Evolutionary conservation across 2,797 vertebrate genomes (phyloP).

Genomic region (Enteromius unitaeniatus): DNA sequence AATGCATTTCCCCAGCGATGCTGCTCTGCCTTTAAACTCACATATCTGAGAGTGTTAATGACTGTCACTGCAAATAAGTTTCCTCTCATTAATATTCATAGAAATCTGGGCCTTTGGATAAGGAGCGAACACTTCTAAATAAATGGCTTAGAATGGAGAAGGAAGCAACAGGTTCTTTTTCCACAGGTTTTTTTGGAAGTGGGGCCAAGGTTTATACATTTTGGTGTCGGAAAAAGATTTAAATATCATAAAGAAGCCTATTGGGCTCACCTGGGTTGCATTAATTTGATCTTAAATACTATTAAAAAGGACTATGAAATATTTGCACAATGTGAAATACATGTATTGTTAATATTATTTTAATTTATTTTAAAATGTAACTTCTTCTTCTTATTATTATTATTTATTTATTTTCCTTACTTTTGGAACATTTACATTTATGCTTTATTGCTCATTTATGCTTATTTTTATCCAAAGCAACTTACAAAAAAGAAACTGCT

Average conservation of each 20-base stretch:
- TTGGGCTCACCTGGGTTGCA: neutral
- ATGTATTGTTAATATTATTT: neutral
- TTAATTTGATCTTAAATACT: neutral
- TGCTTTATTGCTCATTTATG: neutral
- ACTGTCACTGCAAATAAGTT: constrained; percentile 29
- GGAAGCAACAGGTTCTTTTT: neutral
- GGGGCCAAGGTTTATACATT: neutral
- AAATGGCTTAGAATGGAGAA: neutral
- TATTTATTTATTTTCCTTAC: neutral
- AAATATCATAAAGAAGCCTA: neutral
- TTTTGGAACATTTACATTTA: neutral
- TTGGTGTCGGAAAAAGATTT: neutral
- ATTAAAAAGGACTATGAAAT: neutral
- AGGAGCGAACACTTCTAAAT: neutral
- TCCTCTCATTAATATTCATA: constrained; percentile 26
- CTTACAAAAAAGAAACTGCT: neutral
- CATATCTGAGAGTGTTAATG: constrained; percentile 29
- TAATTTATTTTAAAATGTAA: neutral
- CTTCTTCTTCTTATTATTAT: too few relatives aligned
- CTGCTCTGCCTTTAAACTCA: constrained; percentile 20
- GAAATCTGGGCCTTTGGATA: neutral
- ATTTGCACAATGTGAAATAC: neutral
- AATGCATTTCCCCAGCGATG: constrained; percentile 10
- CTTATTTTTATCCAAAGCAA: neutral
- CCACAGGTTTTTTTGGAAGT: neutral